phyloP scores from a whole-genome alignment of 1,140 invertebrate genomes.

The Octopus sinensis region DNA sequence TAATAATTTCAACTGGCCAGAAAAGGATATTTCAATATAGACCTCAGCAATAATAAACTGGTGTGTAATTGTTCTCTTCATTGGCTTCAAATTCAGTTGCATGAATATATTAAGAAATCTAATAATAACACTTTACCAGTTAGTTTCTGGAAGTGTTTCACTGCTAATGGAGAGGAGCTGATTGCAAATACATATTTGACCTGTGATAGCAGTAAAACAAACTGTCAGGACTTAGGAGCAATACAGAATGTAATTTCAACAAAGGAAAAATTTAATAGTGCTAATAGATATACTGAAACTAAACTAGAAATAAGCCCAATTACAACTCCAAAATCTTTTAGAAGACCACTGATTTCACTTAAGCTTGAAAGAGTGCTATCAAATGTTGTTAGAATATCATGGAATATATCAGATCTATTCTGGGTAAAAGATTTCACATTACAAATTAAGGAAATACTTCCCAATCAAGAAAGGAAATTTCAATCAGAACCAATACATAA shows the following conservation, averaged over 20 bases:
- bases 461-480: no score
- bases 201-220: slow-evolving; percentile 4
- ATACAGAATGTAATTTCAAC: neutral
- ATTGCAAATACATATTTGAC: slow-evolving; percentile 10
- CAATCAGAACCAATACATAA: no score
- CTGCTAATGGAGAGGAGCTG: slow-evolving; percentile 13
- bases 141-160: slow-evolving; percentile 10
- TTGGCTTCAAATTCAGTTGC: slow-evolving; percentile 28
- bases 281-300: no score
- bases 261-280: no score
- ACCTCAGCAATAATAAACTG: slow-evolving; percentile 21
- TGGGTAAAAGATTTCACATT: no score
- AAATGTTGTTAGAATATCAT: no score
- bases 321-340: no score
- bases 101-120: neutral
- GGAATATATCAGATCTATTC: no score
- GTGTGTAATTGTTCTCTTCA: slow-evolving; percentile 19
- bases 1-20: slow-evolving; percentile 7
- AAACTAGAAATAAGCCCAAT: no score
- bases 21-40: slow-evolving; percentile 1
- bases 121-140: neutral
- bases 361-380: no score
- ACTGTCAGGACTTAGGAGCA: slow-evolving; percentile 8
- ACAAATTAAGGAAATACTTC: no score
- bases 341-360: no score